Evolutionary conservation across 2,797 vertebrate species (phyloP).

Genomic region (Coilia nasus): DNA sequence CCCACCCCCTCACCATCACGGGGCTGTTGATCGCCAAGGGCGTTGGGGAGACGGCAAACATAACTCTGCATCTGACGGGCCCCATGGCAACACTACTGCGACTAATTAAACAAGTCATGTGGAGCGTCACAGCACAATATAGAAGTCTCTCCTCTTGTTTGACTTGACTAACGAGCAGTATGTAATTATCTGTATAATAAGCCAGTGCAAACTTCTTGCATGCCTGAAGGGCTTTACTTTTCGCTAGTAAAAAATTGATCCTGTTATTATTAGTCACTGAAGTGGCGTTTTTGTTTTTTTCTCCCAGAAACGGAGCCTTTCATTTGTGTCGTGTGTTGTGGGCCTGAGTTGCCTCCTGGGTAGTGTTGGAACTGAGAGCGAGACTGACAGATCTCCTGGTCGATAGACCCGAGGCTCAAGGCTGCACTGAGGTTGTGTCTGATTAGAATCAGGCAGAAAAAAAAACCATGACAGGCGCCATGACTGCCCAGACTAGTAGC

Average conservation of each 20-base stretch:
- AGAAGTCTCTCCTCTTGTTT: not conserved
- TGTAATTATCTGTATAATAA: constrained; percentile 20
- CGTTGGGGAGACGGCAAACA: not conserved
- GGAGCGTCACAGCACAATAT: not conserved
- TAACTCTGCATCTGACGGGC: not conserved
- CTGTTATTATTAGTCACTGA: constrained; percentile 13
- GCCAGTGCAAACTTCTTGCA: not conserved
- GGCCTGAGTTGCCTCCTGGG: not conserved
- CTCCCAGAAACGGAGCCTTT: not conserved
- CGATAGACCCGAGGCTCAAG: constrained; percentile 13
- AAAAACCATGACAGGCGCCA: constrained; percentile 12
- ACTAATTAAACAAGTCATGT: constrained; percentile 9
- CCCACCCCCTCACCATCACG: not conserved
- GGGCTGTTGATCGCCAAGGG: constrained; percentile 26
- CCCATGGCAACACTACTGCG: not conserved
- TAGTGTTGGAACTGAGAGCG: not conserved
- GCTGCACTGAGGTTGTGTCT: constrained; percentile 32
- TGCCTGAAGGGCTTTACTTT: not conserved
- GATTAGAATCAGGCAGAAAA: constrained; percentile 35
- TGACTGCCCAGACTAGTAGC: not conserved
- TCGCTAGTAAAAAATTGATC: constrained; percentile 1
- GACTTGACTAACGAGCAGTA: constrained; percentile 5
- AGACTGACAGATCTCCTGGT: not conserved
- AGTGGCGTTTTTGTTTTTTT: not conserved
- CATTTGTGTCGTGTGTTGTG: not conserved